A percentile compares a stretch with the other conserved stretches of the same genome.
Conservation (phyloP, 1,140 invertebrate genomes). For the Anoplolepis gracilipes region DNA sequence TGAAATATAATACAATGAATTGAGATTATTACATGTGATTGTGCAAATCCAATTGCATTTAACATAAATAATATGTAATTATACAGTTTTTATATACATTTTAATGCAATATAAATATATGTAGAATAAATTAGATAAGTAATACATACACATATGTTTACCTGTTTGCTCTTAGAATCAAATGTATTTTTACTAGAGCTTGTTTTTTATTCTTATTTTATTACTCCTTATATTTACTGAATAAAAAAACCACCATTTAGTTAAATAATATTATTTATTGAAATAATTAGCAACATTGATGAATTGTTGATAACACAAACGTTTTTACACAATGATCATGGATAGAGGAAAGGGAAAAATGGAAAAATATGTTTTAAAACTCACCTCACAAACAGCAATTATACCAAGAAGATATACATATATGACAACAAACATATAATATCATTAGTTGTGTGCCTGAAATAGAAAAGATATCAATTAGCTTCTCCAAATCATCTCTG, state of each 20-base stretch:
- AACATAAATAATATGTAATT: not conserved
- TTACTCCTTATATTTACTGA: constrained; percentile 37
- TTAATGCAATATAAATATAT: constrained; percentile 12
- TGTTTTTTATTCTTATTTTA: not conserved
- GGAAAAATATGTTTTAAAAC: constrained; percentile 63
- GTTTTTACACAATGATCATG: constrained; percentile 58
- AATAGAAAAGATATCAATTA: constrained; percentile 61
- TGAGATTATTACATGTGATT: constrained; percentile 10
- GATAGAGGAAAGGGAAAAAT: constrained; percentile 66
- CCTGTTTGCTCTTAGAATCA: not conserved
- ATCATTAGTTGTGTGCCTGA: constrained; percentile 62
- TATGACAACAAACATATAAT: constrained; percentile 64
- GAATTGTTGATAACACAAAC: constrained; percentile 62
- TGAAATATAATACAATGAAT: not conserved
- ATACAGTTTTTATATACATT: not conserved
- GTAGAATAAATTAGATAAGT: not conserved
- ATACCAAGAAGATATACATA: constrained; percentile 59
- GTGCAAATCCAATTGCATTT: not conserved
- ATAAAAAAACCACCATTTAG: constrained; percentile 70
- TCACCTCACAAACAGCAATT: constrained; percentile 75
- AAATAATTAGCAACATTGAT: constrained; percentile 66
- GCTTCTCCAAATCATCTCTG: not conserved
- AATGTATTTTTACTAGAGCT: not conserved
- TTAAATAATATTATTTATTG: constrained; percentile 74
- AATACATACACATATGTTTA: not conserved